These are phyloP conservation scores for Caradrina clavipalpis DNA, from an alignment of 2,888 invertebrate genomes.

Conservation along the genomic window DNA sequence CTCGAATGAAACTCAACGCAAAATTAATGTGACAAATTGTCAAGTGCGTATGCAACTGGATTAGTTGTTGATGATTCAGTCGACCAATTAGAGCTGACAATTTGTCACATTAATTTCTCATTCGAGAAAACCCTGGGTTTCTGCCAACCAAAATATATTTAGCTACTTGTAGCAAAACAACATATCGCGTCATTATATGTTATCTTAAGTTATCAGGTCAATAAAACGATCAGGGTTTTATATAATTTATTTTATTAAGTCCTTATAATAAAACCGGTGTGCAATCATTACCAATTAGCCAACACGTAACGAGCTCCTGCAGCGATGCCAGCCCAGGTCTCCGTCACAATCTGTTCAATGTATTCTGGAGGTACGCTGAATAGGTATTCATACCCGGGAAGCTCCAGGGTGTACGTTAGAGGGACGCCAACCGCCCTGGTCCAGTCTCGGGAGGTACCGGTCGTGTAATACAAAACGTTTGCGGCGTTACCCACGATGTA, in stretches of 20 bases:
- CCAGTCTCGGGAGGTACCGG: conserved; percentile 94
- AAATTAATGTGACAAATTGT: too few species aligned
- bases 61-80: background rate
- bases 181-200: background rate
- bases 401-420: conserved; percentile 92
- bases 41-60: background rate
- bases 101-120: background rate
- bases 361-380: conserved; percentile 91
- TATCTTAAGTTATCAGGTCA: conserved; percentile 5
- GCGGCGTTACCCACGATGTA: conserved; percentile 92
- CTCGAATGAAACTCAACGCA: too few species aligned
- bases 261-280: conserved; percentile 15
- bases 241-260: conserved; percentile 15
- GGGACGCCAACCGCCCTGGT: conserved; percentile 91
- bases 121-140: background rate
- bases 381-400: conserved; percentile 91
- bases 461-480: conserved; percentile 90
- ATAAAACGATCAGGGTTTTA: conserved; percentile 17
- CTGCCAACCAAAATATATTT: background rate
- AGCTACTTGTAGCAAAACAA: background rate
- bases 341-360: conserved; percentile 90
- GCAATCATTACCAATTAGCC: conserved; percentile 55
- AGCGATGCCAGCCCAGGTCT: conserved; percentile 92
- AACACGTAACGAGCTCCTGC: conserved; percentile 80
- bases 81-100: background rate